phyloP scores from a whole-genome alignment of 2,113 vertebrate genomes.

The Cottus gobio region DNA sequence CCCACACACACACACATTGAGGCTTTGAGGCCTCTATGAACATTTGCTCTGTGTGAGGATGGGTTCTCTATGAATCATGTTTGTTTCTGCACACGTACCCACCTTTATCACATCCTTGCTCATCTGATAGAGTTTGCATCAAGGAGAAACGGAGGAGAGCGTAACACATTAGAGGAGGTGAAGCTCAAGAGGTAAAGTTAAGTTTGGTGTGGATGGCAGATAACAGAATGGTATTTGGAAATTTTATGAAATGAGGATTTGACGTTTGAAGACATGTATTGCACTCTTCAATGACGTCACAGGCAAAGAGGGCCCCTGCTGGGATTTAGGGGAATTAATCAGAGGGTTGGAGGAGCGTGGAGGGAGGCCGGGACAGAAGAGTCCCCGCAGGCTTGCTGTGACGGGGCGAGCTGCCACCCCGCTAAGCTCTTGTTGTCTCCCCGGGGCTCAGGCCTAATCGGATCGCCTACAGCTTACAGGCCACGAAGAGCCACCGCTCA shows the following conservation, averaged over 20 bases:
- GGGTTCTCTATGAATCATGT: not conserved
- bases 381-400: slow-evolving; percentile 32
- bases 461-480: slow-evolving; percentile 65
- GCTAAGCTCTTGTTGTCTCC: slow-evolving; percentile 71
- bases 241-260: slow-evolving; percentile 8
- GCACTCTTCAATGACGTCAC: slow-evolving; percentile 16
- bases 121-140: slow-evolving; percentile 87
- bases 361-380: slow-evolving; percentile 38
- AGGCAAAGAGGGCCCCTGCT: slow-evolving; percentile 21
- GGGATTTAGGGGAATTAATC: slow-evolving; percentile 52
- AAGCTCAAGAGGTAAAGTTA: not conserved
- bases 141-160: slow-evolving; percentile 41
- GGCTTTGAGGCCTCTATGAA: not conserved
- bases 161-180: slow-evolving; percentile 12
- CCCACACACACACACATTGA: slow-evolving; percentile 1
- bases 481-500: slow-evolving; percentile 46
- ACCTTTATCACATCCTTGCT: slow-evolving; percentile 97
- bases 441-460: slow-evolving; percentile 68
- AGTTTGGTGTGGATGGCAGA: not conserved
- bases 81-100: slow-evolving; percentile 71
- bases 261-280: not conserved
- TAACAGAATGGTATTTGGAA: not conserved
- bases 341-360: slow-evolving; percentile 38
- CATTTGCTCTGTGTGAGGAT: slow-evolving; percentile 9
- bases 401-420: slow-evolving; percentile 58